Base-by-base conservation (phyloP, 2,888 invertebrate species). In the Teleogryllus oceanicus region DNA sequence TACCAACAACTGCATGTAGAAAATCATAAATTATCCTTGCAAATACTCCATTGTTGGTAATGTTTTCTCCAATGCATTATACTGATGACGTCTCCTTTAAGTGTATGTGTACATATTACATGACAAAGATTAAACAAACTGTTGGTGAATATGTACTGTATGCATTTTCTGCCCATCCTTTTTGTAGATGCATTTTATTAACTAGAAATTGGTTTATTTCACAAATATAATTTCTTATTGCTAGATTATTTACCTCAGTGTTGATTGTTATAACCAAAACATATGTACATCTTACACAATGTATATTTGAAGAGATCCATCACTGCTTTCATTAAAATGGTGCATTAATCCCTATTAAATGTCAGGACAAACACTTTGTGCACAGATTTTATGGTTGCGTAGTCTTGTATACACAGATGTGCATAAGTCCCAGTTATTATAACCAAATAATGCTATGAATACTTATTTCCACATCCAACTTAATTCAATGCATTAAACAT, bases 81-180 rank as follows among this genome's bases (percentile, higher is more conserved):
- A 62, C 62, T 62, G 62, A 18, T 16, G 62, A 62, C 62, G 18
- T 62, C 62, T 16, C 13, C 18, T 16, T 77, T 76, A 81, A 77
- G 24, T 78, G 79, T 78, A 74, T 78, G 79, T 81, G 80, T 80
- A 78, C 76, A 77, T 78, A 80, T 21, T 21, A 75, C 76, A 77
- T 79, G 74, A 77, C 76, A 77, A 80, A 49, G 20, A 49, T 77
- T 24, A 62, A 80, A 77, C 74, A 74, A 80, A 74, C 51, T 80
- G 76, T 80, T 81, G 50, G 78, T 80, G 79, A 80, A 80, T 79
- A 76, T 80, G 79, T 80, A 80, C 79, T 51, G 62, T 62, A 62
- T 16, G 62, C 13, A 62, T 62, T 75, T 80, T 77, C 77, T 81
- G 50, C 50, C 75, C n/a, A 78, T 49, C 50, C 50, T 50, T 51